phyloP scores from a whole-genome alignment of 2,888 invertebrate species.

The Shargacucullia verbasci region DNA sequence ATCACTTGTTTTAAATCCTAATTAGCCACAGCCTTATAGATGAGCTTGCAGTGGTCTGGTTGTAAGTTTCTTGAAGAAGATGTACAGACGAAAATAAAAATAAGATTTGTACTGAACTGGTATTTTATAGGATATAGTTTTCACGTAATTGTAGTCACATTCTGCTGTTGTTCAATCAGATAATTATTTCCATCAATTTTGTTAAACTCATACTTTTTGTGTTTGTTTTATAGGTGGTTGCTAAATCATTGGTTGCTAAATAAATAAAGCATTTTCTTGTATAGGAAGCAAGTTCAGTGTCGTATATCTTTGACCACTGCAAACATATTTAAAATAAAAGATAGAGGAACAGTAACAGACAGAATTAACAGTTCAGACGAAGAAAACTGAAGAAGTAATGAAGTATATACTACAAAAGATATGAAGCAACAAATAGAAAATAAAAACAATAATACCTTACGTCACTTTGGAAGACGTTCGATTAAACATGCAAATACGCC shows the following conservation, averaged over 20 bases:
- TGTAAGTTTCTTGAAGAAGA: neutral
- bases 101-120: too few relatives aligned
- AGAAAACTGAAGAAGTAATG: slow-evolving; percentile 33
- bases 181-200: too few relatives aligned
- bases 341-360: slow-evolving; percentile 30
- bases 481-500: slow-evolving; percentile 84
- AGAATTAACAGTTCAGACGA: slow-evolving; percentile 17
- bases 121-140: too few relatives aligned
- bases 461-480: slow-evolving; percentile 89
- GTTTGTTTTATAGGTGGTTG: too few relatives aligned
- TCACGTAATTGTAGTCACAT: too few relatives aligned
- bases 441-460: slow-evolving; percentile 72
- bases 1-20: neutral
- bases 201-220: too few relatives aligned
- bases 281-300: neutral
- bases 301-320: slow-evolving; percentile 40
- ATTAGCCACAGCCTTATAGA: slow-evolving; percentile 18
- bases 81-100: too few relatives aligned
- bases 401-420: slow-evolving; percentile 28
- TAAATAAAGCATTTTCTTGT: too few relatives aligned
- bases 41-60: slow-evolving; percentile 34
- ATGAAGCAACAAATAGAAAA: slow-evolving; percentile 46
- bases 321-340: slow-evolving; percentile 26
- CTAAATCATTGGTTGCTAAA: too few relatives aligned
- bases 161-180: too few relatives aligned